These are phyloP conservation scores for Parus major DNA, from an alignment of 2,113 vertebrate species.

Conservation along the genomic window DNA sequence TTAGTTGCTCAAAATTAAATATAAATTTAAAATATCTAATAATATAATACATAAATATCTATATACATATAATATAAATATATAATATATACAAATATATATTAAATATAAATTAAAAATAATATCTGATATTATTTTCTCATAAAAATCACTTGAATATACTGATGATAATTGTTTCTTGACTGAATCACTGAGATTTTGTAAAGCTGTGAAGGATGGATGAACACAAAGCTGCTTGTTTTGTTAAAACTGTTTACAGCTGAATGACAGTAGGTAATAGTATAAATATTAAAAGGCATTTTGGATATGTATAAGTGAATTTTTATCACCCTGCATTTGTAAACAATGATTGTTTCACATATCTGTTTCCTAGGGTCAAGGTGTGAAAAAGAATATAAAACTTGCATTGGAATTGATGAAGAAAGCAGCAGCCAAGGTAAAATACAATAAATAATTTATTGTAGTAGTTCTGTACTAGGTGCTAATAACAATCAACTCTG, in stretches of 20 bases:
- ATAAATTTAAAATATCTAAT: no score
- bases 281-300: not conserved
- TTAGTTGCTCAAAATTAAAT: not conserved
- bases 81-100: no score
- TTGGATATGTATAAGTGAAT: not conserved
- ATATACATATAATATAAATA: no score
- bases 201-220: not conserved
- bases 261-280: not conserved
- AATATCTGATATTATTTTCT: not conserved
- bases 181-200: not conserved
- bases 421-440: conserved; percentile 89
- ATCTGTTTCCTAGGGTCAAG: conserved; percentile 81
- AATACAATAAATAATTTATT: not conserved
- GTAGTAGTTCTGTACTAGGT: not conserved
- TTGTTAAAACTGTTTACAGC: not conserved
- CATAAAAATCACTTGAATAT: not conserved
- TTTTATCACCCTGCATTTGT: not conserved
- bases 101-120: no score
- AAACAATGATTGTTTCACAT: not conserved
- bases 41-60: no score
- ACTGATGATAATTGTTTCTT: not conserved
- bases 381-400: conserved; percentile 85
- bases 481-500: not conserved
- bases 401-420: conserved; percentile 85
- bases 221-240: not conserved